phyloP scores from a whole-genome alignment of 2,888 invertebrate genomes.

The Heliconius ismenius region DNA sequence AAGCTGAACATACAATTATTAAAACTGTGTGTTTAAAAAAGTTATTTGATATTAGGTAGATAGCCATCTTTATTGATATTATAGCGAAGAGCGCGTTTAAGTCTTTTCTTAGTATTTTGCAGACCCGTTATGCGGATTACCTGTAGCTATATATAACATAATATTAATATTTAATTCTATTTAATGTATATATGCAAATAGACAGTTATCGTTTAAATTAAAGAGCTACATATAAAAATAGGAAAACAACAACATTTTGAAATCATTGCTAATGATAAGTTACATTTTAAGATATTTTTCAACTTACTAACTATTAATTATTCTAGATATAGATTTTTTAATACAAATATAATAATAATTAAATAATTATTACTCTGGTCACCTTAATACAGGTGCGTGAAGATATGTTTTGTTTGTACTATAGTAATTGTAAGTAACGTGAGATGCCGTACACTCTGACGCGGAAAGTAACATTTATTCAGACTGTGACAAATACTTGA shows the following conservation, averaged over 20 bases:
- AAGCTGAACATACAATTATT: neutral
- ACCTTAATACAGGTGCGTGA: neutral
- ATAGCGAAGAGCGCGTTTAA: neutral
- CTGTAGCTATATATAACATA: neutral
- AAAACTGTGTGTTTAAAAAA: neutral
- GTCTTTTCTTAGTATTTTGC: neutral
- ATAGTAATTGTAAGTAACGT: neutral
- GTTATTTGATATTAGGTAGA: too few relatives aligned
- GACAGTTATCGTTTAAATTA: too few relatives aligned
- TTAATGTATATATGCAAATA: too few relatives aligned
- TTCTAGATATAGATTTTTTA: neutral
- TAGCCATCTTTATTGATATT: too few relatives aligned
- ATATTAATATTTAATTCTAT: neutral
- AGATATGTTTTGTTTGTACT: neutral
- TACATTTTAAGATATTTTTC: neutral
- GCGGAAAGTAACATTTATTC: constrained; percentile 16
- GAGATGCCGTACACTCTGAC: neutral
- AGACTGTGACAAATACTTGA: constrained; percentile 11
- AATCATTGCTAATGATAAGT: too few relatives aligned
- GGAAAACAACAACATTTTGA: too few relatives aligned
- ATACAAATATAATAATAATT: neutral
- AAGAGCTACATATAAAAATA: too few relatives aligned
- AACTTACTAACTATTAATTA: neutral
- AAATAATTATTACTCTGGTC: neutral
- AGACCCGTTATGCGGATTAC: neutral